Base-by-base conservation (phyloP, 1,140 invertebrate species). In the Pollicipes pollicipes region DNA sequence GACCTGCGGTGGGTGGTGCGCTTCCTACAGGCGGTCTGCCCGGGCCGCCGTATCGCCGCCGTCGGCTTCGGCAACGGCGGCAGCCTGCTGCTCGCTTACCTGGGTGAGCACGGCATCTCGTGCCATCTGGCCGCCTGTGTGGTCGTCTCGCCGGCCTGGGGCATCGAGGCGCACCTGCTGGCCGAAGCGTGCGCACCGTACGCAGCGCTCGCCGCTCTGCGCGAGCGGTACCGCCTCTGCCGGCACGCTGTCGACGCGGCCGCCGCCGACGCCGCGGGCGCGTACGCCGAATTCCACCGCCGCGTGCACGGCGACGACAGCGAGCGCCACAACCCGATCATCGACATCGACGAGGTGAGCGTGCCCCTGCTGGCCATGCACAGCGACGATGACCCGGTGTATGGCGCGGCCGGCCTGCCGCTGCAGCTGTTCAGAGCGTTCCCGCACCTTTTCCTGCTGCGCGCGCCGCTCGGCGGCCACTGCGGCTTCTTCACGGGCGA, bases 281-380 rank as follows among this genome's bases (percentile, higher is more conserved):
- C 10, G 2, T 58, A 21, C 45, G 45, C 17, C 2, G 45, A 58
- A 10, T 58, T 58, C 45, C 45, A 58, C 45, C 45, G 45, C 13
- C 45, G 45, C 17, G 45, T 58, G 45, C 45, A 58, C 17, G 45
- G 45, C 8, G 45, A 58, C 21, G 45, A 58, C 45, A 21, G 24
- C 16, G 69, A 70, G 67, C 28, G 35, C 2, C 30, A 30, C 29
- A 70, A 70, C 67, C 69, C 69, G 8, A 17, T 70, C 29, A 30
- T 37, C 37, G 69, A 70, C 32, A 66, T 35, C 28, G 69, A 70
- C 67, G 69, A 70, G 35, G 67, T 70, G 67, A 16, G 16, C 3
- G 69, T 70, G 28, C 69, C 69, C 8, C 35, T 70, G 69, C 32
- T 70, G 6, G 69, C 69, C 58, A 16, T 70, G 10, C 69, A 70